Evolutionary conservation across 2,113 vertebrate species (phyloP).

Genomic region (Oreochromis spilurus): DNA sequence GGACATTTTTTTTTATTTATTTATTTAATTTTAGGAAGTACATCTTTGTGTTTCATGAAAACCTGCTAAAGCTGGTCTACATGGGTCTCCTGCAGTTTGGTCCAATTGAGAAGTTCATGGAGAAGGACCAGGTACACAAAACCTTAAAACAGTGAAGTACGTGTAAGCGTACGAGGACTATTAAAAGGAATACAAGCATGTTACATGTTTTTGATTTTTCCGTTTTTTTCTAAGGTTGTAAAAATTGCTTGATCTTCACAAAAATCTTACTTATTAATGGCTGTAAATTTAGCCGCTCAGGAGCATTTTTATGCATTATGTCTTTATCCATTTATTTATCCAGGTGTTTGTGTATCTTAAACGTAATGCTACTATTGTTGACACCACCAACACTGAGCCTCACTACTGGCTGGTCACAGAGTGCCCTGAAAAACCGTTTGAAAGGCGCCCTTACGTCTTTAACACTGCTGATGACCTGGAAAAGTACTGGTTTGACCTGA

Average conservation of each 20-base stretch:
- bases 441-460: constrained; percentile 78
- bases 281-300: background rate
- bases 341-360: constrained; percentile 88
- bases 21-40: constrained; percentile 76
- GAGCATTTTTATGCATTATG: background rate
- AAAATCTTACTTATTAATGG: background rate
- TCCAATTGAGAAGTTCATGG: constrained; percentile 87
- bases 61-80: constrained; percentile 83
- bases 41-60: constrained; percentile 87
- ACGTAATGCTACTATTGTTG: constrained; percentile 80
- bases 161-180: background rate
- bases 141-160: background rate
- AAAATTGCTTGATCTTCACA: background rate
- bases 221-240: background rate
- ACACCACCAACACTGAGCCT: constrained; percentile 88
- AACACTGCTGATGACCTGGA: constrained; percentile 81
- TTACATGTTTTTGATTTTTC: background rate
- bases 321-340: background rate
- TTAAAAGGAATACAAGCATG: background rate
- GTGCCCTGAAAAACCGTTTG: constrained; percentile 77
- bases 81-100: constrained; percentile 95
- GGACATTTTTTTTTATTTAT: accelerated
- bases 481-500: constrained; percentile 93
- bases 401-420: constrained; percentile 90
- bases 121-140: constrained; percentile 87